These are phyloP conservation scores for Siniperca knerii DNA, from an alignment of 2,113 vertebrate genomes.

Conservation along the genomic window DNA sequence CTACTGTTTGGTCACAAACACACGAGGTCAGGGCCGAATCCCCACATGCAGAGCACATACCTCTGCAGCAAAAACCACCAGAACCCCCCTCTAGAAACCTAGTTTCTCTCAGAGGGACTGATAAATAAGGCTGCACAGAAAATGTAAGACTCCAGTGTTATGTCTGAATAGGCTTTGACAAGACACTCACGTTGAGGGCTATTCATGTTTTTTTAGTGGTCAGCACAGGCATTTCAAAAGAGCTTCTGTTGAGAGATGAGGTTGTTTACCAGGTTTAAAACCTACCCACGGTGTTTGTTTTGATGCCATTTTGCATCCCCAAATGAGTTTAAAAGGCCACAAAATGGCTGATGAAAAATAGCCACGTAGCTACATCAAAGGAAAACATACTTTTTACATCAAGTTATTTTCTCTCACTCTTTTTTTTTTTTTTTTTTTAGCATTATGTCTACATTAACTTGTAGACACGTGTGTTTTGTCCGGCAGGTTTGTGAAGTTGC, in stretches of 20 bases:
- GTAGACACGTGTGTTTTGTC: conserved; percentile 35
- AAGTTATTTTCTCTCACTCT: conserved; percentile 5
- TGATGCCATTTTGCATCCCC: conserved; percentile 16
- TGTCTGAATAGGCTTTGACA: conserved; percentile 17
- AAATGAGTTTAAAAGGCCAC: neutral
- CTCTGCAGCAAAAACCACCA: conserved; percentile 29
- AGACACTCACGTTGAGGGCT: conserved; percentile 32
- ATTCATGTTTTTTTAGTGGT: conserved; percentile 12
- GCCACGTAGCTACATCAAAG: conserved; percentile 7
- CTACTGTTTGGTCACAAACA: conserved; percentile 37
- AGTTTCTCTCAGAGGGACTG: conserved; percentile 7
- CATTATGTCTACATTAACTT: conserved; percentile 24
- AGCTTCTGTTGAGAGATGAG: conserved; percentile 18
- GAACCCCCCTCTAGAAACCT: neutral
- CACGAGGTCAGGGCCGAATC: conserved; percentile 5
- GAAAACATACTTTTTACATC: no score
- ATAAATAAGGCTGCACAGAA: conserved; percentile 24
- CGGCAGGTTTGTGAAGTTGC: conserved; percentile 61
- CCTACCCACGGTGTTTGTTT: neutral
- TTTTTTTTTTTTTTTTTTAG: neutral
- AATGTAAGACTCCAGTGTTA: conserved; percentile 26
- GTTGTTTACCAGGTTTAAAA: conserved; percentile 39
- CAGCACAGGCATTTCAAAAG: conserved; percentile 20
- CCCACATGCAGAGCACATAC: conserved; percentile 52
- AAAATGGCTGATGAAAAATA: conserved; percentile 18